Conservation (phyloP, 92 coral and sea anemone genomes). For the Diadumene lineata region DNA sequence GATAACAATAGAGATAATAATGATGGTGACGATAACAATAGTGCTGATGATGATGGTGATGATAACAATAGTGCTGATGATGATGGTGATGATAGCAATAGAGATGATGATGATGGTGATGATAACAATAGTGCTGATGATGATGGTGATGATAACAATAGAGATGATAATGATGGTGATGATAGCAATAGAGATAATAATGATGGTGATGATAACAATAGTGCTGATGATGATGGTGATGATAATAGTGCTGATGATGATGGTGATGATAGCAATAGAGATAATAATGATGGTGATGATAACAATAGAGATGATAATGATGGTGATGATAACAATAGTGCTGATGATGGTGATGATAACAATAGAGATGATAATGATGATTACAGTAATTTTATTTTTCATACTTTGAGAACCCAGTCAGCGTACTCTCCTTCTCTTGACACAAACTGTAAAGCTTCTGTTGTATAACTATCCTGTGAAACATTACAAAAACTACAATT, state of each 20-base stretch:
- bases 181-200: not conserved
- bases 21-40: not conserved
- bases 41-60: not conserved
- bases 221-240: not conserved
- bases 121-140: not conserved
- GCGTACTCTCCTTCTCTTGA: conserved; percentile 94
- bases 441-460: conserved; percentile 91
- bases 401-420: conserved; percentile 88
- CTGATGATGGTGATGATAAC: not conserved
- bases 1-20: not conserved
- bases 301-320: no score
- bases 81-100: not conserved
- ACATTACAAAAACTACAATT: not conserved
- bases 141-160: not conserved
- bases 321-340: not conserved
- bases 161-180: not conserved
- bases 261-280: not conserved
- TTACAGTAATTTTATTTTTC: not conserved
- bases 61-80: not conserved
- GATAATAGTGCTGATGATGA: not conserved
- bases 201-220: not conserved
- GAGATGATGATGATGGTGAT: not conserved
- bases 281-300: not conserved
- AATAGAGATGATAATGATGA: not conserved
- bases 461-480: conserved; percentile 75